Evolutionary conservation across 2,888 invertebrate genomes (phyloP), one percentile per base, ranked within the genome.

Genomic region (Protodeltote pygarga): DNA sequence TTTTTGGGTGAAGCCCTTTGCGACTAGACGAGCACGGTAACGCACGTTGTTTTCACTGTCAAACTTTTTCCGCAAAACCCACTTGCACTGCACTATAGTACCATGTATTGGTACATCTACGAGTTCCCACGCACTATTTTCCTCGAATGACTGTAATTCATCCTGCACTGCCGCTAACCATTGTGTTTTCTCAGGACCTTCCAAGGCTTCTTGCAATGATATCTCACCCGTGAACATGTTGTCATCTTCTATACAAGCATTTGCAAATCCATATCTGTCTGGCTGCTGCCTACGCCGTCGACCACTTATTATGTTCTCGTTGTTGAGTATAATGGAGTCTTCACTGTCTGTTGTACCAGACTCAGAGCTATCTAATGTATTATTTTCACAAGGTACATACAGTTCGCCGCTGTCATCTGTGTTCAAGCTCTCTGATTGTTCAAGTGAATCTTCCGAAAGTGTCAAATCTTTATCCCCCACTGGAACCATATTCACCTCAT

Each of bases 401-500:
- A 21, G 19, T 28, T 15, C 27, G 1, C 29, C 17, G 4, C 17
- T 17, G n/a, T 29, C 29, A 29, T 29, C 29, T 5, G 17, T 29
- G 20, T 27, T 25, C 14, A 27, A 20, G 19, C 35, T 27, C 27
- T 35, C 27, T 31, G 24, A 16, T 16, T 41, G 32, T 35, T 41
- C 28, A 25, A 29, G 35, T 21, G 32, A 35, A 28, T 35, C 34
- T 35, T 28, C 34, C 35, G 32, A 24, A 42, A 17, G 48, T 53
- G 37, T 38, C 52, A 14, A 33, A 11, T 33, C 21, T 21, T 61
- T n/a, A n/a, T n/a, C 54, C 62, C 52, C 64, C 55, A 60, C 62
- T 65, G 65, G 47, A 69, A 38, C 54, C 14, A 59, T 25, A 51
- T 29, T 64, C 53, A 48, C 51, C 13, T 51, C 27, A 31, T 31